Conservation (phyloP, 2,888 invertebrate genomes). For the Ectobius pallidus region DNA sequence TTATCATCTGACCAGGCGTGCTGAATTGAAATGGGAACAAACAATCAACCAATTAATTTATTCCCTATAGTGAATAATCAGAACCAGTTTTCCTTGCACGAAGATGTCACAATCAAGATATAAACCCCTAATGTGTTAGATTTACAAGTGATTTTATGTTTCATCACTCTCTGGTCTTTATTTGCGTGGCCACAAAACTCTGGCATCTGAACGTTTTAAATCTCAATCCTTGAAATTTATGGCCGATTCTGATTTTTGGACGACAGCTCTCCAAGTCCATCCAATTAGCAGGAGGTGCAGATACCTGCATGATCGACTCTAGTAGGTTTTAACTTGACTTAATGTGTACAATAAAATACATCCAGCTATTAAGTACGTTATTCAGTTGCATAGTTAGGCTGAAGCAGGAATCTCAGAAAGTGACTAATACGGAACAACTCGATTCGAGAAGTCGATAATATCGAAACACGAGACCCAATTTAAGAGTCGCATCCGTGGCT, state of each 20-base stretch:
- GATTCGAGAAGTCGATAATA: conserved; percentile 10
- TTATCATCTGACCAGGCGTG: too few relatives aligned
- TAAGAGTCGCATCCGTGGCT: not conserved
- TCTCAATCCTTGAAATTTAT: too few relatives aligned
- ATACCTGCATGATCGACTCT: not conserved
- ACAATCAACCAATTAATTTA: too few relatives aligned
- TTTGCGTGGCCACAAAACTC: too few relatives aligned
- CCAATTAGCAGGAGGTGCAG: conserved; percentile 17
- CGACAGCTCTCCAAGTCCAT: not conserved
- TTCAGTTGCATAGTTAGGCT: not conserved
- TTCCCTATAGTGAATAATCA: too few relatives aligned
- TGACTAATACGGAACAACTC: conserved; percentile 25
- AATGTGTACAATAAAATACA: not conserved
- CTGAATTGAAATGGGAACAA: too few relatives aligned
- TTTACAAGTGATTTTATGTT: too few relatives aligned
- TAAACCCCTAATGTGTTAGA: too few relatives aligned
- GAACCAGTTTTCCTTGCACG: too few relatives aligned
- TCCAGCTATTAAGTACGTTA: not conserved
- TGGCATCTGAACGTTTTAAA: too few relatives aligned
- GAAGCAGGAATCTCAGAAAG: conserved; percentile 7
- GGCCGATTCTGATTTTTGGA: not conserved
- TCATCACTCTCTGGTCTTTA: too few relatives aligned
- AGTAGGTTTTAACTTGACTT: conserved; percentile 6
- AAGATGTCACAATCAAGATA: too few relatives aligned
- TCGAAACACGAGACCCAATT: conserved; percentile 10